Base-by-base conservation (phyloP, 2,888 invertebrate genomes). In the Drosophila setosimentum region DNA sequence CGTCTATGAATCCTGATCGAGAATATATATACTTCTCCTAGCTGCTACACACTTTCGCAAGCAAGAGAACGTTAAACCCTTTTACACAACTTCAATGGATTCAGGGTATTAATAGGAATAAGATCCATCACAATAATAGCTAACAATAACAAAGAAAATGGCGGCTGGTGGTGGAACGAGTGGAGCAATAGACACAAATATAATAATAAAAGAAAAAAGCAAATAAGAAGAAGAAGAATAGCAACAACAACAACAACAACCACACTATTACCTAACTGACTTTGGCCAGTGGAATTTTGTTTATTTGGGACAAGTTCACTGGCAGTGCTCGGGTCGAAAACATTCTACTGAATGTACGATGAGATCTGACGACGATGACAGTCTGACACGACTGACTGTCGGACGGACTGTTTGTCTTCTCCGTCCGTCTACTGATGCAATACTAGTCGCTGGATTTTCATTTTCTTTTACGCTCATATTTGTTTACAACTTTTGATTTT, bases 251-350 rank as follows among this genome's bases (percentile, higher is more conserved):
- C 61, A 76, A 21, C 18, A 69, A 51, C 2, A 61, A 37, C 27
- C 63, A 68, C 48, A 73, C 53, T 60, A 81, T 84, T 76, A 78
- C 80, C 75, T 72, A 72, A 86, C 74, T 71, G 71, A 72, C 73
- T 75, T 80, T 73, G 67, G 65, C 64, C 80, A 61, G 65, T 82
- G 89, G 85, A 88, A 85, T 88, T 85, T 85, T 91, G 91, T 91
- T 91, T 91, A 91, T 91, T 91, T 91, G 91, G 91, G 91, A 90
- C 91, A 91, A 90, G 83, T 90, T 90, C 91, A 89, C 73, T 74
- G 88, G 53, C 84, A 68, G 68, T 48, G 48, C 37, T 65, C 64
- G 68, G 59, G 54, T 62, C 50, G 61, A 68, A 73, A 74, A 59
- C 54, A 67, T 72, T 68, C 64, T 32, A 57, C 58, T 42, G 51